These are phyloP conservation scores for Spilarctia lutea DNA, from an alignment of 2,888 invertebrate genomes.

Conservation along the genomic window DNA sequence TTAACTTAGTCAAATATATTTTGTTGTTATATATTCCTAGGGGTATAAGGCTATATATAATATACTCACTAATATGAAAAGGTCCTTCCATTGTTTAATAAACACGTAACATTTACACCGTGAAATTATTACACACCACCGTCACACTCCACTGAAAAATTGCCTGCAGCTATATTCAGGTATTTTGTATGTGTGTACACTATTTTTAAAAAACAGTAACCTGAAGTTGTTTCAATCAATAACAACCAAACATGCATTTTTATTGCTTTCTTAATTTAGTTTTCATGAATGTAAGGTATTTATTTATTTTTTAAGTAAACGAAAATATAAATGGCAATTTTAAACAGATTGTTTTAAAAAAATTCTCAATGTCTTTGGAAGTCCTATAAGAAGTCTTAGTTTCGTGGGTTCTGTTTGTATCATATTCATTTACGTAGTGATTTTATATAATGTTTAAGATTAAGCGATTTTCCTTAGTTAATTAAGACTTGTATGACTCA, in stretches of 20 bases:
- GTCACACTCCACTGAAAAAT: constrained; percentile 77
- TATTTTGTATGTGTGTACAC: constrained; percentile 49
- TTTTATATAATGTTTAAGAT: constrained; percentile 25
- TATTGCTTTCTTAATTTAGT: not conserved
- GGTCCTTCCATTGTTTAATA: constrained; percentile 57
- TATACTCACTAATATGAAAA: constrained; percentile 73
- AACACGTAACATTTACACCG: constrained; percentile 51
- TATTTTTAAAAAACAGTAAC: constrained; percentile 57
- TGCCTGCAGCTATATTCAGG: constrained; percentile 75
- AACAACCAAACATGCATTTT: constrained; percentile 50
- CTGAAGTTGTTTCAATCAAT: constrained; percentile 72
- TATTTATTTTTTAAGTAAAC: constrained; percentile 51
- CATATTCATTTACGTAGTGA: constrained; percentile 23
- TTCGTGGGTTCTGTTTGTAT: constrained; percentile 56
- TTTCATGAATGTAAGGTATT: not conserved
- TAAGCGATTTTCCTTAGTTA: constrained; percentile 50
- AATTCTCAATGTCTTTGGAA: constrained; percentile 50
- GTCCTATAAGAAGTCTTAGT: constrained; percentile 59
- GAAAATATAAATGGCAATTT: constrained; percentile 59
- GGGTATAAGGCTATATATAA: constrained; percentile 8
- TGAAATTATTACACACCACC: constrained; percentile 50
- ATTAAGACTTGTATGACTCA: constrained; percentile 55
- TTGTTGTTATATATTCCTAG: constrained; percentile 7
- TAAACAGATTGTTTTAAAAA: constrained; percentile 43
- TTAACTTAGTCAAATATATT: constrained; percentile 7